Evolutionary conservation across 2,888 invertebrate genomes (phyloP).

Genomic region (Rhaphigaster nebulosa): DNA sequence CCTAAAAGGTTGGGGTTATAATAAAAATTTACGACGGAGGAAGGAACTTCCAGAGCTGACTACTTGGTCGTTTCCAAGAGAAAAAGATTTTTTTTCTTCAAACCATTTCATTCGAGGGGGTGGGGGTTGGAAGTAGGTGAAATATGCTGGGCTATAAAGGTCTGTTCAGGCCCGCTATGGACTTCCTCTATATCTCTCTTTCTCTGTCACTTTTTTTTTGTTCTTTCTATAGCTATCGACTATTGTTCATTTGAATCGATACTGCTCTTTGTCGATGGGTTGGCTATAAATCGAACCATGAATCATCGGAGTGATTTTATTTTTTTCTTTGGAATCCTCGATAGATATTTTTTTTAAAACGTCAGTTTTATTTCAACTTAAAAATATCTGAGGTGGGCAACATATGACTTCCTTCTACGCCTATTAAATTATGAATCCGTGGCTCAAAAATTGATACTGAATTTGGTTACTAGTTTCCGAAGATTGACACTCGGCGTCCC

Average conservation of each 20-base stretch:
- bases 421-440: too few relatives aligned
- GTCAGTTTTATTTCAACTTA: not conserved
- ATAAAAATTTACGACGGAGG: not conserved
- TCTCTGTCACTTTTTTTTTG: not conserved
- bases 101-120: not conserved
- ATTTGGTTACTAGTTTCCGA: too few relatives aligned
- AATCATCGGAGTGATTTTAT: not conserved
- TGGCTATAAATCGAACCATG: not conserved
- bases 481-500: too few relatives aligned
- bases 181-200: conserved; percentile 17
- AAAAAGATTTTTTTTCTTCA: conserved; percentile 9
- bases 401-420: too few relatives aligned
- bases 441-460: too few relatives aligned
- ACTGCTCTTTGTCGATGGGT: not conserved
- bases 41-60: not conserved
- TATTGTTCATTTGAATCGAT: not conserved
- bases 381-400: too few relatives aligned
- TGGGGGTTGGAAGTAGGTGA: not conserved
- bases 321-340: not conserved
- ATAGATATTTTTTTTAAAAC: not conserved
- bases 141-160: not conserved
- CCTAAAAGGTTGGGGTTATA: conserved; percentile 34
- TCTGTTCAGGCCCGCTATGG: not conserved
- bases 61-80: not conserved
- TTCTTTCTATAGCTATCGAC: not conserved